Conservation (phyloP, 2,797 vertebrate genomes). For the Pipistrellus pygmaeus region DNA sequence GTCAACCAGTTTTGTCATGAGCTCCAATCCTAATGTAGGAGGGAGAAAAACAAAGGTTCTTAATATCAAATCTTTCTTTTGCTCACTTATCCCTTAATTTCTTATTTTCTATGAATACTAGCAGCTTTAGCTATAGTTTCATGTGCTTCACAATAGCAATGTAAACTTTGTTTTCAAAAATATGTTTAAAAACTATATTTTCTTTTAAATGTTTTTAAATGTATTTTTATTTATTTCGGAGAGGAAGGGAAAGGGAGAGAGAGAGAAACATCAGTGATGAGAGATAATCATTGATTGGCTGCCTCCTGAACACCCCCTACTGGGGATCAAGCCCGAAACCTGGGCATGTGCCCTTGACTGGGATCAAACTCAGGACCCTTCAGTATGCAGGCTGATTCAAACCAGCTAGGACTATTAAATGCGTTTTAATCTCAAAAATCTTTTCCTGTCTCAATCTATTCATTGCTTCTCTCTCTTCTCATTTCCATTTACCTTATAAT, state of each 20-base stretch:
- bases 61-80: background rate
- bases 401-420: background rate
- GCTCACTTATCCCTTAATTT: background rate
- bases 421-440: background rate
- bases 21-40: background rate
- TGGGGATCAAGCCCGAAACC: too few relatives aligned
- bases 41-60: background rate
- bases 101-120: background rate
- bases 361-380: too few relatives aligned
- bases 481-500: conserved; percentile 13
- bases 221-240: too few relatives aligned
- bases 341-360: too few relatives aligned
- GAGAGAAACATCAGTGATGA: too few relatives aligned
- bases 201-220: background rate
- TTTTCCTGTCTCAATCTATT: background rate
- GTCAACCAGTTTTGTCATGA: background rate
- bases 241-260: too few relatives aligned
- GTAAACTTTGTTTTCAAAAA: background rate
- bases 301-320: too few relatives aligned
- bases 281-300: too few relatives aligned
- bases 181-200: background rate
- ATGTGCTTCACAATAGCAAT: background rate
- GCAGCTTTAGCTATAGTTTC: background rate
- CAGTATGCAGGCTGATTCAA: too few relatives aligned
- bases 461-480: background rate